A percentile compares a stretch with the other conserved stretches of the same genome.
Evolutionary conservation across 2,888 invertebrate genomes (phyloP).

Genomic region (Eupithecia abbreviata): DNA sequence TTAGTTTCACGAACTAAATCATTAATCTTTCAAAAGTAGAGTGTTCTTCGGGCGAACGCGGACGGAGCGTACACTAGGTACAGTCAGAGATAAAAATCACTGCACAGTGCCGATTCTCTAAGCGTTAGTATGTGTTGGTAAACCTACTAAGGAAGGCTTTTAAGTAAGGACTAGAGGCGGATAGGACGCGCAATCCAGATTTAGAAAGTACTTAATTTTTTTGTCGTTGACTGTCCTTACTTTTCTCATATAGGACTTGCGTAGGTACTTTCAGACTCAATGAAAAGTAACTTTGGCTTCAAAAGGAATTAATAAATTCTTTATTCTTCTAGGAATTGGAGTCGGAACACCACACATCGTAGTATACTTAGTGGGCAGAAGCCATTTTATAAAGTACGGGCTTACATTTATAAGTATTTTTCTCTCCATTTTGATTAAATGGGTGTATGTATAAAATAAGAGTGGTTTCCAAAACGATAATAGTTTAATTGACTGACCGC

Average conservation of each 20-base stretch:
- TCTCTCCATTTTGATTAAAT: background rate
- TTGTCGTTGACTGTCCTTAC: background rate
- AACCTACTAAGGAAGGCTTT: background rate
- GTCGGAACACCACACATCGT: background rate
- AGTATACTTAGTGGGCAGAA: background rate
- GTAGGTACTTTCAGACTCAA: slow-evolving; percentile 17
- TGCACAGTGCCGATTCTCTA: background rate
- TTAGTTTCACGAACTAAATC: slow-evolving; percentile 70
- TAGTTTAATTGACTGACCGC: background rate
- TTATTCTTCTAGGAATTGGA: background rate
- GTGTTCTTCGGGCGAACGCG: slow-evolving; percentile 36
- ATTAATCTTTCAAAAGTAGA: slow-evolving; percentile 68
- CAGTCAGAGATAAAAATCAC: background rate
- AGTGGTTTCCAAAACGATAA: background rate
- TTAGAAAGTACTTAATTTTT: background rate
- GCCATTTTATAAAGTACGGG: background rate
- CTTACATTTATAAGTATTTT: background rate
- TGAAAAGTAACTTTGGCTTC: slow-evolving; percentile 17
- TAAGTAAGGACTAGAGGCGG: background rate
- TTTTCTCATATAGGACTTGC: slow-evolving; percentile 5
- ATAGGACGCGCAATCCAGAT: background rate
- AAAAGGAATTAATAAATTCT: slow-evolving; percentile 9
- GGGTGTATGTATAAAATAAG: too few relatives aligned
- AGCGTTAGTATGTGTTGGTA: background rate
- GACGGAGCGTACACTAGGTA: slow-evolving; percentile 24